Evolutionary conservation across 53 echinoderm and acorn worm genomes (phyloP).

Genomic region (Hippasteria phrygiana): DNA sequence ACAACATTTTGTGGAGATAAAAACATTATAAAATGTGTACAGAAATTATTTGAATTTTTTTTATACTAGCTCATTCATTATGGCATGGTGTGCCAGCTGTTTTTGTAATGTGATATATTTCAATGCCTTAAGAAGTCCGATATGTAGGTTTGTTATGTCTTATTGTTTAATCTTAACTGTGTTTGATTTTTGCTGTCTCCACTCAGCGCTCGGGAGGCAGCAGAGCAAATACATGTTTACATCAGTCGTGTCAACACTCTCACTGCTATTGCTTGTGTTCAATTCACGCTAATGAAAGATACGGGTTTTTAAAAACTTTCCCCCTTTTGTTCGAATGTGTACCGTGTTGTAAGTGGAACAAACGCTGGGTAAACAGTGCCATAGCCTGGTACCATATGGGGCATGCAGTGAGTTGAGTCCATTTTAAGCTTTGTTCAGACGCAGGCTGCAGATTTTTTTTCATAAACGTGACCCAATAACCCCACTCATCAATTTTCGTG

Average conservation of each 20-base stretch:
- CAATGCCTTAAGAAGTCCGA: conserved; percentile 52
- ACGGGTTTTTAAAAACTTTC: conserved; percentile 58
- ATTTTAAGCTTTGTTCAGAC: conserved; percentile 44
- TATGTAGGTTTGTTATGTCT: conserved; percentile 2
- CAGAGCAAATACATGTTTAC: conserved; percentile 45
- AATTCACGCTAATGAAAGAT: conserved; percentile 57
- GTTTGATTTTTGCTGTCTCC: conserved; percentile 20
- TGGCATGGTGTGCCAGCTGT: conserved; percentile 29
- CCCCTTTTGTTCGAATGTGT: conserved; percentile 60
- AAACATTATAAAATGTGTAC: conserved; percentile 56
- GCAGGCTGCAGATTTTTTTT: conserved; percentile 2
- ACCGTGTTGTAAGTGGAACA: conserved; percentile 59
- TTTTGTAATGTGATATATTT: conserved; percentile 33
- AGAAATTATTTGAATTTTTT: conserved; percentile 50
- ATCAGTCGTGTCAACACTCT: conserved; percentile 53
- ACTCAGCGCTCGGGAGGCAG: conserved; percentile 48
- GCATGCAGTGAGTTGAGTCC: conserved; percentile 37
- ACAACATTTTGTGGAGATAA: background rate
- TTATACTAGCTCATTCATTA: conserved; percentile 13
- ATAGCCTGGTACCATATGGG: conserved; percentile 40
- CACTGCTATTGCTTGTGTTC: conserved; percentile 15
- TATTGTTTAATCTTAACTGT: conserved; percentile 33
- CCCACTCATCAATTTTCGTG: conserved; percentile 36
- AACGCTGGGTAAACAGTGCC: conserved; percentile 52
- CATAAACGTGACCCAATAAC: conserved; percentile 27